Percentiles rank a stretch among this genome's conserved stretches.
These are phyloP conservation scores for Aptenodytes forsteri DNA, from an alignment of 2,113 vertebrate species.

Conservation along the genomic window DNA sequence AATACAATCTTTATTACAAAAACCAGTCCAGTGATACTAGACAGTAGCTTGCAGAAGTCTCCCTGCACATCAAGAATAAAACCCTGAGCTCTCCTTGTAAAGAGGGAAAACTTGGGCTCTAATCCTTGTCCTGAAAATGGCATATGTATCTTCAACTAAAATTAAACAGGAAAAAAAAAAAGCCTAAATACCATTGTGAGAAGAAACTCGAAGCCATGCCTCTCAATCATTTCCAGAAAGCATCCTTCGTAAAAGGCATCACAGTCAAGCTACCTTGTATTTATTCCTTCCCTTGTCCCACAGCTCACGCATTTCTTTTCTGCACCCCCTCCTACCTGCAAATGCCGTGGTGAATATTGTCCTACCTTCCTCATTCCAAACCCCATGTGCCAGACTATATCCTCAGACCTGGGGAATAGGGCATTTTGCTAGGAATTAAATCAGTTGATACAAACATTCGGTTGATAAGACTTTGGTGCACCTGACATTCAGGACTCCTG, in stretches of 20 bases:
- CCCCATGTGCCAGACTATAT: neutral
- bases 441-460: neutral
- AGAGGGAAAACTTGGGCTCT: neutral
- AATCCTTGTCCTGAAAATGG: neutral
- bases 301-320: neutral
- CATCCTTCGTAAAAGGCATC: neutral
- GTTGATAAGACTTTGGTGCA: neutral
- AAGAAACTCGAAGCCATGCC: neutral
- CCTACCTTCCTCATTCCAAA: neutral
- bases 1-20: neutral
- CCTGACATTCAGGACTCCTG: neutral
- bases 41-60: neutral
- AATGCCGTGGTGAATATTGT: neutral
- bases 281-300: neutral
- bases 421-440: neutral
- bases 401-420: neutral
- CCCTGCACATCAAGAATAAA: neutral
- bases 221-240: neutral
- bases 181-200: neutral
- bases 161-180: neutral
- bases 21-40: neutral
- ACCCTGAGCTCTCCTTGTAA: fast-evolving
- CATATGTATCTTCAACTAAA: neutral
- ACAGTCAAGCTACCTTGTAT: neutral
- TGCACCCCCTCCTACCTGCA: neutral